Evolutionary conservation across 2,888 invertebrate species (phyloP).

Genomic region (Drosophila paranaensis): DNA sequence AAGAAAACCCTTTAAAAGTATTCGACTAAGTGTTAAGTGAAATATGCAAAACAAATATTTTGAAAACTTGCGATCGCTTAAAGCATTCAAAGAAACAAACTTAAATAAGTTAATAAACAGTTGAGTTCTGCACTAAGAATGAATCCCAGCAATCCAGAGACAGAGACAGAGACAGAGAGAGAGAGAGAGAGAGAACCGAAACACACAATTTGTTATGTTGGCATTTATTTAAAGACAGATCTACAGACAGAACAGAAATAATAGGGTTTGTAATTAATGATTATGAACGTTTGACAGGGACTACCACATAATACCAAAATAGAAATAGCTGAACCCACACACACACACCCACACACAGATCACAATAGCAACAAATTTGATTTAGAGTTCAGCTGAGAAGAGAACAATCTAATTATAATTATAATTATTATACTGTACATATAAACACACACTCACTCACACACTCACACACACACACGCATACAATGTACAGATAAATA

Average conservation of each 20-base stretch:
- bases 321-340: conserved; percentile 59
- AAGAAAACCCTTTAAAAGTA: conserved; percentile 31
- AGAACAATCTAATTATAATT: conserved; percentile 31
- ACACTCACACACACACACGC: not conserved
- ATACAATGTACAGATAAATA: conserved; percentile 16
- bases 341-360: conserved; percentile 22
- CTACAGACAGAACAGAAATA: conserved; percentile 3
- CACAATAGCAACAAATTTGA: conserved; percentile 73
- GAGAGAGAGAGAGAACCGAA: conserved; percentile 42
- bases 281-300: conserved; percentile 82
- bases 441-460: not conserved
- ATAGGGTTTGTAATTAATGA: conserved; percentile 64
- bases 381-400: conserved; percentile 52
- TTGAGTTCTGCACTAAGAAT: conserved; percentile 40
- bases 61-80: conserved; percentile 70
- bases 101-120: conserved; percentile 22
- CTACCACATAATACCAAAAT: conserved; percentile 70
- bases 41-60: conserved; percentile 56
- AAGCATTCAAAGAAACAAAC: conserved; percentile 27
- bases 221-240: conserved; percentile 52
- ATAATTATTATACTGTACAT: conserved; percentile 39
- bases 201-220: conserved; percentile 68
- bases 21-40: conserved; percentile 71
- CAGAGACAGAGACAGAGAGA: conserved; percentile 25
- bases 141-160: conserved; percentile 25